These are phyloP conservation scores for Columba guinea DNA, from an alignment of 2,797 vertebrate genomes.

Conservation along the genomic window DNA sequence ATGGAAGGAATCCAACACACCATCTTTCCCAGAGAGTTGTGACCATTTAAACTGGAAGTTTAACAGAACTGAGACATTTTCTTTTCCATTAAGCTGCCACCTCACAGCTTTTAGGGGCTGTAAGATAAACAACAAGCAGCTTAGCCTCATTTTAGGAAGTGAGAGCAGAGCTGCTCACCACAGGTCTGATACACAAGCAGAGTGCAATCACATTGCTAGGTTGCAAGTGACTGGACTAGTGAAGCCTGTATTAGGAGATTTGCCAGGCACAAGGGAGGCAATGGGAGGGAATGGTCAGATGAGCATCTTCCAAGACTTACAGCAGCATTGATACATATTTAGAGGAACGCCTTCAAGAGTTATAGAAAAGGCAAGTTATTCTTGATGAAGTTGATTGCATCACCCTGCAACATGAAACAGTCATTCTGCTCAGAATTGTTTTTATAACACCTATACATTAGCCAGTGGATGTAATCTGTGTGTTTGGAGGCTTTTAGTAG, in stretches of 20 bases:
- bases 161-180: not conserved
- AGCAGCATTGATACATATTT: not conserved
- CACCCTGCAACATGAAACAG: not conserved
- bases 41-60: constrained; percentile 36
- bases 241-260: not conserved
- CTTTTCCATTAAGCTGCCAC: not conserved
- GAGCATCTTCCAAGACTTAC: not conserved
- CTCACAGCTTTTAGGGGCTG: not conserved
- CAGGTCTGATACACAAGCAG: not conserved
- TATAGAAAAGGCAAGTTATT: not conserved
- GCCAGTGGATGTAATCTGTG: not conserved
- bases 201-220: not conserved
- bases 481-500: not conserved
- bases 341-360: not conserved
- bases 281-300: not conserved
- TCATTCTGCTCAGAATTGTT: not conserved
- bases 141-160: not conserved
- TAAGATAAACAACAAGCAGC: not conserved
- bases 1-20: not conserved
- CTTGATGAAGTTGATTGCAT: not conserved
- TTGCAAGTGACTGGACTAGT: not conserved
- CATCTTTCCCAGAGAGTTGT: constrained; percentile 17
- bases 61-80: not conserved
- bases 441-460: not conserved
- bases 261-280: not conserved